These are phyloP conservation scores for Lithobates pipiens DNA, from an alignment of 2,797 vertebrate species.

Conservation along the genomic window DNA sequence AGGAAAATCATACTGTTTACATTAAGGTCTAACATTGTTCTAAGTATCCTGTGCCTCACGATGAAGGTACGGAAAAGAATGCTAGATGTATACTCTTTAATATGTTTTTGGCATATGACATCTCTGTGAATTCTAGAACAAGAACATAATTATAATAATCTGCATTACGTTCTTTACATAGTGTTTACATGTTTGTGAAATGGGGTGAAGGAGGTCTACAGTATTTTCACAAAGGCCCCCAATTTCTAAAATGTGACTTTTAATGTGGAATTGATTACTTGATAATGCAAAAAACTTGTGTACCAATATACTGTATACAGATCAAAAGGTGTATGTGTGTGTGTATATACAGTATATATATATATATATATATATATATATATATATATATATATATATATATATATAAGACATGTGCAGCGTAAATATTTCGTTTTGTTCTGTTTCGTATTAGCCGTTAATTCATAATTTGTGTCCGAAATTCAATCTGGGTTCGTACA, in stretches of 20 bases:
- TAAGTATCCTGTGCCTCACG: neutral
- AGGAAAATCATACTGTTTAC: slow-evolving; percentile 16
- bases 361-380: too few species aligned
- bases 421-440: too few species aligned
- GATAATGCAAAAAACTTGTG: neutral
- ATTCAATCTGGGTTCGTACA: too few species aligned
- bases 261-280: neutral
- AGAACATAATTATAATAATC: neutral
- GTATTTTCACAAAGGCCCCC: neutral
- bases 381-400: too few species aligned
- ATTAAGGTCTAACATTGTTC: slow-evolving; percentile 23
- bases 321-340: too few species aligned
- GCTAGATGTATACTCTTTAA: neutral
- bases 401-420: too few species aligned
- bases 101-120: neutral
- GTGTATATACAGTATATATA: too few species aligned
- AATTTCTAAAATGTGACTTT: neutral
- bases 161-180: neutral
- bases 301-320: neutral
- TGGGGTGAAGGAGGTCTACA: neutral
- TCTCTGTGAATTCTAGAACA: neutral
- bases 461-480: too few species aligned
- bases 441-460: too few species aligned
- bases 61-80: neutral
- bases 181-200: neutral